Conservation (phyloP, 1,140 invertebrate genomes). For the Adelges cooleyi region DNA sequence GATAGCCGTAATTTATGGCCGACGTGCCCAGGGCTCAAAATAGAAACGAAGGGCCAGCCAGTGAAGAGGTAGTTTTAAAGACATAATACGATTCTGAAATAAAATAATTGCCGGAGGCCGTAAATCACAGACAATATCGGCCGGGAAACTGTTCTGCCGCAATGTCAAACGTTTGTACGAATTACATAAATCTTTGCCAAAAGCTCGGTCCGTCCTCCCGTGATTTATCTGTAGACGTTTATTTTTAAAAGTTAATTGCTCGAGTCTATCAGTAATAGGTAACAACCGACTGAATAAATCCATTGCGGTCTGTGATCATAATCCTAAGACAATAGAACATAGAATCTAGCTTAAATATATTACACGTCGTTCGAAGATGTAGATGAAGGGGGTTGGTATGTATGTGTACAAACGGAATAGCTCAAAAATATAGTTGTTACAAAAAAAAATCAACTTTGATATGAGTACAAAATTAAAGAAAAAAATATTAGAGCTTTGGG, state of each 20-base stretch:
- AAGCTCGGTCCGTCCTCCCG: not conserved
- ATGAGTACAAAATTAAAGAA: too few relatives aligned
- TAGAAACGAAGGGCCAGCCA: not conserved
- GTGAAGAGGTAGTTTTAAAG: slow-evolving; percentile 8
- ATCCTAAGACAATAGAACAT: too few relatives aligned
- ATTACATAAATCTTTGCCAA: slow-evolving; percentile 5
- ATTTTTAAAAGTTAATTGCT: slow-evolving; percentile 4
- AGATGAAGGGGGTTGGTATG: too few relatives aligned
- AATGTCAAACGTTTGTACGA: slow-evolving; percentile 4
- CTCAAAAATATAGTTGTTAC: too few relatives aligned
- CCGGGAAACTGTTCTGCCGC: not conserved
- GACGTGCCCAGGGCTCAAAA: not conserved
- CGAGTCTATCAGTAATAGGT: not conserved
- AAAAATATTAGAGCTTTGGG: too few relatives aligned
- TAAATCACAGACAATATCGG: slow-evolving; percentile 11
- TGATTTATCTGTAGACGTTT: slow-evolving; percentile 8
- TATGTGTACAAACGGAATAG: too few relatives aligned
- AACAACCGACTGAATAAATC: too few relatives aligned
- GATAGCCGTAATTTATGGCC: slow-evolving; percentile 3
- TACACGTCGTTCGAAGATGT: too few relatives aligned
- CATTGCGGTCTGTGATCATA: too few relatives aligned
- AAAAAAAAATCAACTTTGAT: too few relatives aligned
- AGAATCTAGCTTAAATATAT: too few relatives aligned
- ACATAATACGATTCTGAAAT: not conserved
- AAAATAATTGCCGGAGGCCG: slow-evolving; percentile 11